Evolutionary conservation across 2,113 vertebrate species (phyloP).

Genomic region (Aphyosemion australe): DNA sequence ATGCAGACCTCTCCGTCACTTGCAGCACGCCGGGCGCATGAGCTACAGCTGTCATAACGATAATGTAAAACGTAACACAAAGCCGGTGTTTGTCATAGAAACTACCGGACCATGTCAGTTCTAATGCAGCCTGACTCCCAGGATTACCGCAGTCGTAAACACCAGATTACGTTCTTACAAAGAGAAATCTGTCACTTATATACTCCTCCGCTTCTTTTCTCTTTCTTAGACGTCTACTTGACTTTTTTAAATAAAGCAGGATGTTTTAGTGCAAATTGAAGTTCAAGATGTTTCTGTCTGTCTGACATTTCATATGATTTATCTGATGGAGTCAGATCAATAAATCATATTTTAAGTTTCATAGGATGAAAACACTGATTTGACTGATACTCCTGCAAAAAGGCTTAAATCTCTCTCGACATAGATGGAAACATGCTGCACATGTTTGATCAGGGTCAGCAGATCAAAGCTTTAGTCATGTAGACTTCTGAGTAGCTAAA

Average conservation of each 20-base stretch:
- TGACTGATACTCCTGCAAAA: neutral
- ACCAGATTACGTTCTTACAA: constrained; percentile 31
- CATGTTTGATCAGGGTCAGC: constrained; percentile 3
- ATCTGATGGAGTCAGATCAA: constrained; percentile 8
- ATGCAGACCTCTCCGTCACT: constrained; percentile 27
- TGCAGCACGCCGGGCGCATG: constrained; percentile 19
- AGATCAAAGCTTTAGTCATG: constrained; percentile 8
- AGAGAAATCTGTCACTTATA: constrained; percentile 18
- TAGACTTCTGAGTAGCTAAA: constrained; percentile 1
- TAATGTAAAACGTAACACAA: constrained; percentile 60
- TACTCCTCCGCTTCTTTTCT: neutral
- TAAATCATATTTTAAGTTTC: constrained; percentile 6
- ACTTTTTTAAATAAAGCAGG: constrained; percentile 15
- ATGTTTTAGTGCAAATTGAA: constrained; percentile 4
- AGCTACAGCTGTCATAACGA: constrained; percentile 53
- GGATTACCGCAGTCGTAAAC: constrained; percentile 43
- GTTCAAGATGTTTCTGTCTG: neutral
- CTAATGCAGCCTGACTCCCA: constrained; percentile 34
- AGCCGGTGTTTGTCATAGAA: constrained; percentile 51
- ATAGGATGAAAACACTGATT: neutral
- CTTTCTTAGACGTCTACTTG: neutral
- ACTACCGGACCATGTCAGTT: constrained; percentile 50
- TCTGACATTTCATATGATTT: neutral
- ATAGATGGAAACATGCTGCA: neutral
- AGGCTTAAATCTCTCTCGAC: neutral